Percentiles rank a stretch among this genome's conserved stretches.
Evolutionary conservation across 1,140 invertebrate species (phyloP).

Genomic region (Sarcophaga peregrina): DNA sequence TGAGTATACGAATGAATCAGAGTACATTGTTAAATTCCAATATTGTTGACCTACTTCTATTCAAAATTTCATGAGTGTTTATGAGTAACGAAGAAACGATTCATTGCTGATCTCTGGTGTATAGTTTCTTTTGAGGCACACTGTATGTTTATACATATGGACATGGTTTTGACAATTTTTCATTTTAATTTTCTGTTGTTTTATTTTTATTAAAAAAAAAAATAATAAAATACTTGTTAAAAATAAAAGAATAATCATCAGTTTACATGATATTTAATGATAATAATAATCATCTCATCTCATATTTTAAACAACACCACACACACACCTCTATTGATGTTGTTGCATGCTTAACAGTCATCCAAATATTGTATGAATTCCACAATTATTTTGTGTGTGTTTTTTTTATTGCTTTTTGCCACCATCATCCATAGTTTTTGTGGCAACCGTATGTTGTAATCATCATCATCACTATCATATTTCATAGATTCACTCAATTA

Average conservation of each 20-base stretch:
- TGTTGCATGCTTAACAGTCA: slow-evolving; percentile 2
- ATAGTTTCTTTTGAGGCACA: too few species aligned
- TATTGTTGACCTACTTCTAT: too few species aligned
- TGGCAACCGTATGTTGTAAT: neutral
- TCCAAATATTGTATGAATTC: neutral
- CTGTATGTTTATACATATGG: too few species aligned
- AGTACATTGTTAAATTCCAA: too few species aligned
- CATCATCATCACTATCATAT: neutral
- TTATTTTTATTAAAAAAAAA: too few species aligned
- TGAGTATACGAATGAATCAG: too few species aligned
- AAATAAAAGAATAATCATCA: neutral
- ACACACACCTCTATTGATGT: neutral
- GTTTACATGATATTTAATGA: neutral
- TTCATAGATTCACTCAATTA: slow-evolving; percentile 15
- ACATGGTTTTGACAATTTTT: neutral
- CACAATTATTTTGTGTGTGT: neutral
- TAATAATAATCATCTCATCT: neutral
- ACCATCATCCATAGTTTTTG: too few species aligned
- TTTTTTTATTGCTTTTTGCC: neutral
- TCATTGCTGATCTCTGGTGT: too few species aligned
- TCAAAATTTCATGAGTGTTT: too few species aligned
- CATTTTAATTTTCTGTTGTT: neutral
- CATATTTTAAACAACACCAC: neutral
- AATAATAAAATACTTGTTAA: too few species aligned
- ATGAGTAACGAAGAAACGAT: too few species aligned